Evolutionary conservation across 2,113 vertebrate genomes (phyloP).

Genomic region (Peromyscus polionotus): DNA sequence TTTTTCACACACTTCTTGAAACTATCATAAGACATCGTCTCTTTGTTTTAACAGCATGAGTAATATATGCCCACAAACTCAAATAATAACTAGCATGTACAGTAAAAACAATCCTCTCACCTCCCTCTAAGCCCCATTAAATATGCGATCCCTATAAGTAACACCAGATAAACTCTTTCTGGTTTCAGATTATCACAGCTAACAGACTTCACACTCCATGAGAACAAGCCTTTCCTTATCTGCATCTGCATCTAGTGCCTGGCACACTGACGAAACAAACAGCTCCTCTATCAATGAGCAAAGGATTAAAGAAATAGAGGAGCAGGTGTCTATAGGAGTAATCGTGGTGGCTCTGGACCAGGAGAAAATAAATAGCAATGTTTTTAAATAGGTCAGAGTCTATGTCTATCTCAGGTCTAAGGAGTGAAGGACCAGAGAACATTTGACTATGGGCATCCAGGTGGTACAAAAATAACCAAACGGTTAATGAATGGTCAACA

Average conservation of each 20-base stretch:
- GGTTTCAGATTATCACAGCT: neutral
- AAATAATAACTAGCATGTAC: slow-evolving; percentile 19
- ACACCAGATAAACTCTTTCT: neutral
- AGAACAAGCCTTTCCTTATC: neutral
- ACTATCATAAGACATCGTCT: slow-evolving; percentile 11
- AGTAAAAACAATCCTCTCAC: slow-evolving; percentile 21
- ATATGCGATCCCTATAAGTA: slow-evolving; percentile 1
- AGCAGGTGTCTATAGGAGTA: neutral
- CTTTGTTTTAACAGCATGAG: slow-evolving; percentile 2
- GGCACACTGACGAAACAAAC: neutral
- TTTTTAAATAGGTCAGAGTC: neutral
- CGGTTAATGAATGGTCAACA: neutral
- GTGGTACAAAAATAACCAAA: neutral
- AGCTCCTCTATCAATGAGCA: slow-evolving; percentile 5
- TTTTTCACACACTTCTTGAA: slow-evolving; percentile 11
- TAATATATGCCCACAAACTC: neutral
- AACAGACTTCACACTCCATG: neutral
- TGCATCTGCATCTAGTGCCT: neutral
- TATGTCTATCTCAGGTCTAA: neutral
- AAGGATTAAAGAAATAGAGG: neutral
- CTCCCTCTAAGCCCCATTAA: neutral
- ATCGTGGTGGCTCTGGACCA: neutral
- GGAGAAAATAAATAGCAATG: neutral
- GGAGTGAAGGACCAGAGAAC: neutral
- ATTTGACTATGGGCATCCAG: neutral